A percentile compares a stretch with the other conserved stretches of the same genome.
phyloP scores from a whole-genome alignment of 1,140 invertebrate genomes.

The Aphaenogaster rudis region DNA sequence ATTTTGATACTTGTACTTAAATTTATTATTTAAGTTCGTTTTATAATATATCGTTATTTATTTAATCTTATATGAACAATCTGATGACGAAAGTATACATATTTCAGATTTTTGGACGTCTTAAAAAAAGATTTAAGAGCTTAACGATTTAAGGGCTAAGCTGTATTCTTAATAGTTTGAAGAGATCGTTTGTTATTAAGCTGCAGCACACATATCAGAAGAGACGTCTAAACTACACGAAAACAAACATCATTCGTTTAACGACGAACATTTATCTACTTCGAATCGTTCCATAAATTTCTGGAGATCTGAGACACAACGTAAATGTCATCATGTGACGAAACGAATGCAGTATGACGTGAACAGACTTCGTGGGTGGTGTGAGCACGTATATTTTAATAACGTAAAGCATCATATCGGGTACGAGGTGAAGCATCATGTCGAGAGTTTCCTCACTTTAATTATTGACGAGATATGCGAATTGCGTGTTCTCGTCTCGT shows the following conservation, averaged over 20 bases:
- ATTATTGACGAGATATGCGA: conserved; percentile 3
- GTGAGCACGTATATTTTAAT: conserved; percentile 39
- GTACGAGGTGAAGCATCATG: too few relatives aligned
- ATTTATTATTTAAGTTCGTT: neutral
- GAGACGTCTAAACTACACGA: neutral
- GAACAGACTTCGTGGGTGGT: conserved; percentile 6
- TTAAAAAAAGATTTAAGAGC: neutral
- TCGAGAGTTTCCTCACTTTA: neutral
- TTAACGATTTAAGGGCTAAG: neutral
- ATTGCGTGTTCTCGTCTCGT: neutral
- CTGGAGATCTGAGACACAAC: neutral
- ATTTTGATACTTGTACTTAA: neutral
- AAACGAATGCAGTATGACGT: conserved; percentile 20
- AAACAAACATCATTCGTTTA: conserved; percentile 20
- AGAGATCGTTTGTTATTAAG: neutral
- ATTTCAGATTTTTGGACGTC: neutral
- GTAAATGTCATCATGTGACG: conserved; percentile 34
- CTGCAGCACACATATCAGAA: neutral
- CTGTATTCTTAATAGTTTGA: neutral
- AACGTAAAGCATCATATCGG: neutral
- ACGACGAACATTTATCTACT: conserved; percentile 12
- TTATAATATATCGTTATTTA: conserved; percentile 8
- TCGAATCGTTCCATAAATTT: conserved; percentile 46
- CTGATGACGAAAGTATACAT: neutral
- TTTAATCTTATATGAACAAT: neutral